phyloP scores from a whole-genome alignment of 2,888 invertebrate genomes.

The Xestoiulus laeticollis region DNA sequence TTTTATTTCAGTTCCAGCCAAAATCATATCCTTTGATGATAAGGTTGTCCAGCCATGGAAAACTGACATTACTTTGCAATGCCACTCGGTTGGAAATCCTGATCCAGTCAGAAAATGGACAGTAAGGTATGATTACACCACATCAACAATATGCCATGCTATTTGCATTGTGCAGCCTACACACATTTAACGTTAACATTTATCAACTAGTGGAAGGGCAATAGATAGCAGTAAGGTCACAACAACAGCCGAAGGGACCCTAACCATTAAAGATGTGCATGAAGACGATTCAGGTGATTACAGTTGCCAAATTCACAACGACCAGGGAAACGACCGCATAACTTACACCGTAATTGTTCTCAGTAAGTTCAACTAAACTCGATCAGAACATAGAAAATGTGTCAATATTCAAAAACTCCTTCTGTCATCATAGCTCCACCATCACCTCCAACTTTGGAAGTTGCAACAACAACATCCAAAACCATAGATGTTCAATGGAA shows the following conservation, averaged over 20 bases:
- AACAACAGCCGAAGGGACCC: slow-evolving; percentile 77
- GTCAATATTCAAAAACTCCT: not conserved
- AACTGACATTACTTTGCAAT: slow-evolving; percentile 90
- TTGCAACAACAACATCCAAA: not conserved
- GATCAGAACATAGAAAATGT: not conserved
- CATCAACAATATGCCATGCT: not conserved
- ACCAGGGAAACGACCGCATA: slow-evolving; percentile 92
- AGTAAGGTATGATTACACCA: not conserved
- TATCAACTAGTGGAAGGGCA: slow-evolving; percentile 30
- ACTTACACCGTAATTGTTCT: slow-evolving; percentile 88
- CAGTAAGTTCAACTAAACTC: slow-evolving; percentile 71
- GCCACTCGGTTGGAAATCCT: slow-evolving; percentile 91
- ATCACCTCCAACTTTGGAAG: slow-evolving; percentile 39
- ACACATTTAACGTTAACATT: not conserved
- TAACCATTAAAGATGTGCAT: slow-evolving; percentile 88
- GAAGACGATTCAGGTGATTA: slow-evolving; percentile 93
- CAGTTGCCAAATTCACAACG: slow-evolving; percentile 91
- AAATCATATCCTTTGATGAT: slow-evolving; percentile 82
- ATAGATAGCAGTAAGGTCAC: not conserved
- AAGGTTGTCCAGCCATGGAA: slow-evolving; percentile 68
- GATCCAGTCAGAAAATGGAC: slow-evolving; percentile 86
- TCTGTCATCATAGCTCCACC: slow-evolving; percentile 49
- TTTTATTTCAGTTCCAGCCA: slow-evolving; percentile 79
- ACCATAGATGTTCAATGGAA: slow-evolving; percentile 52
- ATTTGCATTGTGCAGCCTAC: not conserved